These are phyloP conservation scores for Phalanger gymnotis DNA, from an alignment of 2,797 vertebrate genomes.

Conservation along the genomic window DNA sequence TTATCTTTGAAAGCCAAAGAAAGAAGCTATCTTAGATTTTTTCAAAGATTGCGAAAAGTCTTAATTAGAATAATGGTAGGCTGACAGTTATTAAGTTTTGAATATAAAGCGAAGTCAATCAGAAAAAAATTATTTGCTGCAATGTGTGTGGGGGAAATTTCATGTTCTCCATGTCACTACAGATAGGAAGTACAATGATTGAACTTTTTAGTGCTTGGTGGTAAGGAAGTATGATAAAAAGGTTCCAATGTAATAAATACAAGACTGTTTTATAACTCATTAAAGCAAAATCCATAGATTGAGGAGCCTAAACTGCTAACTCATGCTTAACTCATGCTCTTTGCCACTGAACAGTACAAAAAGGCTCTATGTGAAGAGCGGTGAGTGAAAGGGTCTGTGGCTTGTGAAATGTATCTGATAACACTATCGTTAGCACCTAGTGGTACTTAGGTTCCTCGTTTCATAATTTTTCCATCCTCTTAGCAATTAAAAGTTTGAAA, in stretches of 20 bases:
- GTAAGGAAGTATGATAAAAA: background rate
- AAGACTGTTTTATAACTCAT: background rate
- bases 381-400: background rate
- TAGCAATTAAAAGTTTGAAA: background rate
- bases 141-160: background rate
- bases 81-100: background rate
- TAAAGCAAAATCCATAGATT: background rate
- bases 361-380: background rate
- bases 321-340: background rate
- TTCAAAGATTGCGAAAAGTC: background rate
- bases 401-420: background rate
- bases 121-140: background rate
- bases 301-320: background rate
- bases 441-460: background rate
- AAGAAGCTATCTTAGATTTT: background rate
- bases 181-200: background rate
- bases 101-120: background rate
- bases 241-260: background rate
- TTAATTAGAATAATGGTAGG: background rate
- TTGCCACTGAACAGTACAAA: background rate
- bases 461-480: background rate
- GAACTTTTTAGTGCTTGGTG: background rate
- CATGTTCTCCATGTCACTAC: background rate
- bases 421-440: background rate
- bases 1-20: background rate